Evolutionary conservation across 2,113 vertebrate species (phyloP), one percentile per base, ranked within the genome.

Genomic region (Xenus cinereus): DNA sequence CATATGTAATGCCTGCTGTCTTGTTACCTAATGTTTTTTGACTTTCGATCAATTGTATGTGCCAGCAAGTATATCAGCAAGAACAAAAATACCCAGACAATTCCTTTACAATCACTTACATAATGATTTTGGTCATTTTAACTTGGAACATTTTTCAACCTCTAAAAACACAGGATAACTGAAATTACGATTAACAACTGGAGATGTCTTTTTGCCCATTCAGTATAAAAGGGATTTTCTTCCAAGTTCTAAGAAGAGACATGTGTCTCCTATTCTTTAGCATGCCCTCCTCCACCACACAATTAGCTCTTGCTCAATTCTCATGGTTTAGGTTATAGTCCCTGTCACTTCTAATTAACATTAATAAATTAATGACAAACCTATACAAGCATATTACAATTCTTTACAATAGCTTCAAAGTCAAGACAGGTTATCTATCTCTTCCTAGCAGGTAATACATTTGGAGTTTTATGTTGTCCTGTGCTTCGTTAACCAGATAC

Each of bases 211-310:
- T 39, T 48, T 74, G 20, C 3, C 32, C 17, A 35, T 28, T 43
- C 50, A 77, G 39, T 62, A 1, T 8, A 62, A 87, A 30, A 39
- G 6, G 6, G 6, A 24, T 20, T 80, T 89, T 35, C 37, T 22
- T 63, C 8, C 1, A 1, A 83, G 32, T 28, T 80, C 39, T 37
- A 80, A 23, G 24, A 50, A 60, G 30, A 2, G 0, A 78, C 30
- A 27, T 0, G 24, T 0, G 4, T n/a, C 43, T 67, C 8, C 12
- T 57, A 21, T 6, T 67, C 21, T 68, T 73, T 56, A 51, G 9
- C 13, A 35, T 2, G 4, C 26, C 13, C 27, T 89, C 33, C 33
- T 56, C 81, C 1, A 13, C 33, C 23, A 73, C 5, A 27, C 5
- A 77, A 56, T 48, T 46, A 84, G 24, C 15, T 54, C 22, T 69